phyloP scores from a whole-genome alignment of 2,888 invertebrate genomes.

The Thereva nobilitata region DNA sequence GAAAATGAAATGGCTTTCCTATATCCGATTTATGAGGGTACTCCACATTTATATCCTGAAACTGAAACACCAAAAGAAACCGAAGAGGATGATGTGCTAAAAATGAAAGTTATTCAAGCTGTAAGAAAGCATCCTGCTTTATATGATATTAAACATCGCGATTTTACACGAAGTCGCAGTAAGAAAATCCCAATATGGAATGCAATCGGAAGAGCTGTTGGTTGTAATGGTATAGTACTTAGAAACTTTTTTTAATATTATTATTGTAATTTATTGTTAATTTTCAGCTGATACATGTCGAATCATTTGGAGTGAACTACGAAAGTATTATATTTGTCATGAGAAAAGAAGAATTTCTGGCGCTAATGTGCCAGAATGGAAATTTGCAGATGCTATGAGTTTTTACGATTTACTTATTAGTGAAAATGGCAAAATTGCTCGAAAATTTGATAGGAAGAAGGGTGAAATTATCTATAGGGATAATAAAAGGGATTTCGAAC shows the following conservation, averaged over 20 bases:
- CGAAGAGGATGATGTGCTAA: background rate
- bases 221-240: background rate
- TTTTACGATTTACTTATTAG: conserved; percentile 17
- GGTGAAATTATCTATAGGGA: conserved; percentile 21
- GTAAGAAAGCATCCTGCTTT: conserved; percentile 2
- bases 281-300: conserved; percentile 10
- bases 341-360: conserved; percentile 17
- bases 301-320: conserved; percentile 2
- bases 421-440: conserved; percentile 19
- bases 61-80: background rate
- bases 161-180: conserved; percentile 4
- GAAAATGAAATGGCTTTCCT: conserved; percentile 13
- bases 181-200: conserved; percentile 19
- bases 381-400: conserved; percentile 21
- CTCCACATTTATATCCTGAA: background rate
- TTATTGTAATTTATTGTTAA: background rate
- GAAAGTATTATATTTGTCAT: conserved; percentile 8
- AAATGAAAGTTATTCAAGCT: conserved; percentile 1
- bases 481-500: conserved; percentile 12
- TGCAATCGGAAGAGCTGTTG: conserved; percentile 4
- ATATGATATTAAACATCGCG: conserved; percentile 18
- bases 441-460: conserved; percentile 9
- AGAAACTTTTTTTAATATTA: background rate
- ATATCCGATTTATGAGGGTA: conserved; percentile 7
- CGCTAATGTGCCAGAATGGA: conserved; percentile 5